Percentiles rank a stretch among this genome's conserved stretches.
Evolutionary conservation across 2,888 invertebrate species (phyloP).

Genomic region (Hypselothyrea guttata): DNA sequence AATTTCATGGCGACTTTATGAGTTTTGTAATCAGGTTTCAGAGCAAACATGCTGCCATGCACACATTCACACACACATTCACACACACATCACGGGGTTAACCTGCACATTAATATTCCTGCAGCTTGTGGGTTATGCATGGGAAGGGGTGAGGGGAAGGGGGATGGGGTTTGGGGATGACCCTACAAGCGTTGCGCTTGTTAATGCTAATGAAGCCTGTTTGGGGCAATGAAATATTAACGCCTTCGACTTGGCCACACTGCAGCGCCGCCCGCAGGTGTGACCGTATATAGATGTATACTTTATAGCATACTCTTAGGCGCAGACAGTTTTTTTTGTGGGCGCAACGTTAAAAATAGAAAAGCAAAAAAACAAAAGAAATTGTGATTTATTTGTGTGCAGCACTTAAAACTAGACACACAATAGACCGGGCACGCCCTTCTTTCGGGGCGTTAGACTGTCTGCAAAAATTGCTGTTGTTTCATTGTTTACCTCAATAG

Average conservation of each 20-base stretch:
- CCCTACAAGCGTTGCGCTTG: conserved; percentile 55
- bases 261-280: conserved; percentile 49
- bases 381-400: conserved; percentile 68
- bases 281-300: conserved; percentile 34
- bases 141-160: not conserved
- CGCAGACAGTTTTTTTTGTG: conserved; percentile 59
- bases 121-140: conserved; percentile 24
- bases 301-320: conserved; percentile 60
- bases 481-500: conserved; percentile 16
- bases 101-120: conserved; percentile 57
- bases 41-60: conserved; percentile 53
- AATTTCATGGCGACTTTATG: conserved; percentile 79
- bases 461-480: conserved; percentile 46
- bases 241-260: conserved; percentile 29
- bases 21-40: conserved; percentile 74
- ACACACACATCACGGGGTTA: conserved; percentile 14
- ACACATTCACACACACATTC: conserved; percentile 14
- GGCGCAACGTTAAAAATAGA: conserved; percentile 7
- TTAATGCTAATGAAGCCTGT: conserved; percentile 63
- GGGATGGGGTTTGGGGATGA: too few relatives aligned
- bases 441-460: conserved; percentile 31
- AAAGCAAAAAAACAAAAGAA: conserved; percentile 6
- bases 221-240: conserved; percentile 36
- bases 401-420: conserved; percentile 73
- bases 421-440: conserved; percentile 55